Percentiles rank a stretch among this genome's conserved stretches.
These are phyloP conservation scores for Ylistrum balloti DNA, from an alignment of 1,140 invertebrate genomes.

Conservation along the genomic window DNA sequence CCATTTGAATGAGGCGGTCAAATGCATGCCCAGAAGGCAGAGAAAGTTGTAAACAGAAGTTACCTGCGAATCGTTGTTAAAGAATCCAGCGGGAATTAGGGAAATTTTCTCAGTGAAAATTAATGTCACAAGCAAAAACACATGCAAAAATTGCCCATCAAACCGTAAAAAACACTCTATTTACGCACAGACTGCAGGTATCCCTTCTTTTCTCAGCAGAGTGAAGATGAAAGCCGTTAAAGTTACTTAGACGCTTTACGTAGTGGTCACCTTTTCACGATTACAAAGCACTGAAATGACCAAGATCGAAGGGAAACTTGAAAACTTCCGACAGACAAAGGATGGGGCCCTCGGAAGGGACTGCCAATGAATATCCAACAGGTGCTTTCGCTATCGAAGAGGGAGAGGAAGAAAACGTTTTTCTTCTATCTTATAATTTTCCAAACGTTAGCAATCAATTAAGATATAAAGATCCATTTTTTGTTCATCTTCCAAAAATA, in stretches of 20 bases:
- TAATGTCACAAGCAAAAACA: neutral
- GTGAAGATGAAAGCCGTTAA: neutral
- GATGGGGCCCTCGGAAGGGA: neutral
- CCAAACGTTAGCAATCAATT: no score
- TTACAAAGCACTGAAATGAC: slow-evolving; percentile 13
- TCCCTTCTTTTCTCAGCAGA: neutral
- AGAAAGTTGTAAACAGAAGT: slow-evolving; percentile 29
- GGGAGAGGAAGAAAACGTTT: no score
- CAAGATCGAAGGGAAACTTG: neutral
- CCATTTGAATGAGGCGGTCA: slow-evolving; percentile 37
- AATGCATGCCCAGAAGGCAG: neutral
- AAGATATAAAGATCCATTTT: no score
- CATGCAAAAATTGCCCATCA: slow-evolving; percentile 7
- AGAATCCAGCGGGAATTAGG: slow-evolving; percentile 37
- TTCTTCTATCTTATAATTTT: no score
- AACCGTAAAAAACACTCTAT: neutral
- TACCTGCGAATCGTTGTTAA: slow-evolving; percentile 23
- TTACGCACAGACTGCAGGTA: slow-evolving; percentile 17
- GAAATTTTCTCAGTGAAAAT: neutral
- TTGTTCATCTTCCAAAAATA: no score
- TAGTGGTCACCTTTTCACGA: neutral
- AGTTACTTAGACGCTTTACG: neutral
- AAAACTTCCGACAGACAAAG: slow-evolving; percentile 36
- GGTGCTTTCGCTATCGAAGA: no score
- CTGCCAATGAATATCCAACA: neutral